These are phyloP conservation scores for Burhinus bistriatus DNA, from an alignment of 2,113 vertebrate species.

Conservation along the genomic window DNA sequence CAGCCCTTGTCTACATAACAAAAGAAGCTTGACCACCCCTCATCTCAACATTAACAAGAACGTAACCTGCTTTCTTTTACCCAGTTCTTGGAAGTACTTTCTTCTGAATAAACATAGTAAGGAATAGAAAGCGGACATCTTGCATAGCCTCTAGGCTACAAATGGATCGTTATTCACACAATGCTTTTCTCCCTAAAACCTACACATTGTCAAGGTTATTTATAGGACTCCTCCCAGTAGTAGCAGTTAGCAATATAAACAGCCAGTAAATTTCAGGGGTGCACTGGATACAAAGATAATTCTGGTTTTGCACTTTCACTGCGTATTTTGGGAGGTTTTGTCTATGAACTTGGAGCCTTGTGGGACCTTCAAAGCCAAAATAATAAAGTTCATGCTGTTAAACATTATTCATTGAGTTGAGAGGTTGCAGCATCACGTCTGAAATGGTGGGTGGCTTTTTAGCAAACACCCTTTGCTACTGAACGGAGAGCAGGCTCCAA, in stretches of 20 bases:
- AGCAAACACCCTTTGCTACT: neutral
- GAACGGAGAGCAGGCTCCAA: neutral
- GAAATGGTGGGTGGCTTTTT: constrained; percentile 24
- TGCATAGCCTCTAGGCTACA: neutral
- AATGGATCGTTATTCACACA: neutral
- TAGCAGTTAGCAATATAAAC: neutral
- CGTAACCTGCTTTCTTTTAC: neutral
- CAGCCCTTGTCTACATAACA: neutral
- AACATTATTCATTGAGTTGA: neutral
- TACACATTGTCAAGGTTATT: constrained; percentile 5
- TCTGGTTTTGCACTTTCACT: neutral
- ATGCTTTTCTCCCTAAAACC: neutral
- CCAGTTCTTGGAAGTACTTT: neutral
- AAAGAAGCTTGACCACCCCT: neutral
- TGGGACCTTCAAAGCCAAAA: constrained; percentile 3
- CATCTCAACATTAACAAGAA: neutral
- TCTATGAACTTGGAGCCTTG: neutral
- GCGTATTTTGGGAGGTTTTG: neutral
- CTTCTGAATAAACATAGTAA: neutral
- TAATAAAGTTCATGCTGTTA: constrained; percentile 12
- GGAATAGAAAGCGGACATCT: neutral
- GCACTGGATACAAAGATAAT: neutral
- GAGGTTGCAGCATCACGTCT: neutral
- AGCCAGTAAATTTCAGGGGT: constrained; percentile 28
- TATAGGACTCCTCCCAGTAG: neutral